Evolutionary conservation across 2,888 invertebrate species (phyloP).

Genomic region (Creontiades dilutus): DNA sequence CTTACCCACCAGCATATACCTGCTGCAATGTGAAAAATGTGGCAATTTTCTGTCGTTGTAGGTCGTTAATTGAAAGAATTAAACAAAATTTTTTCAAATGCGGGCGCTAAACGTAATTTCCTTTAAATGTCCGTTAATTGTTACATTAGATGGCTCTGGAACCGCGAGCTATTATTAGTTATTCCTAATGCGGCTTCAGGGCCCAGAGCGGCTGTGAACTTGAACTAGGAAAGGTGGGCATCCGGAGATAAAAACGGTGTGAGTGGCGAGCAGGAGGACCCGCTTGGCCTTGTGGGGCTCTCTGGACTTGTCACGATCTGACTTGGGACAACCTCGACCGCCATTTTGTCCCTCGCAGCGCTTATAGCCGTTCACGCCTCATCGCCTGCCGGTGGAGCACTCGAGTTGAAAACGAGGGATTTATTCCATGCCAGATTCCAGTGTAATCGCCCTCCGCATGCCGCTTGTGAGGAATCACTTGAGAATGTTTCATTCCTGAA

Average conservation of each 20-base stretch:
- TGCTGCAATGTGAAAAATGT: too few relatives aligned
- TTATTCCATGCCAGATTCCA: background rate
- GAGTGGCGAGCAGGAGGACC: conserved; percentile 35
- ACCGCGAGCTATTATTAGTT: too few relatives aligned
- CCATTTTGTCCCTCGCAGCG: conserved; percentile 55
- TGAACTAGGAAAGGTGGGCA: conserved; percentile 43
- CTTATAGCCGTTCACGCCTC: conserved; percentile 61
- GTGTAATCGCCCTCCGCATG: background rate
- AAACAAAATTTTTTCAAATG: too few relatives aligned
- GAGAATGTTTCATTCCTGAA: too few relatives aligned
- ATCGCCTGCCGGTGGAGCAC: conserved; percentile 13
- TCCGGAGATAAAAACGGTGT: conserved; percentile 35
- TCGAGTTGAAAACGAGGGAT: conserved; percentile 10
- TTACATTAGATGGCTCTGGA: too few relatives aligned
- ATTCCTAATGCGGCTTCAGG: too few relatives aligned
- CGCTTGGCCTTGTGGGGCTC: conserved; percentile 57
- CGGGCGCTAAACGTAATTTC: too few relatives aligned
- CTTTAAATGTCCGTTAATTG: too few relatives aligned
- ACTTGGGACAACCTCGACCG: conserved; percentile 58
- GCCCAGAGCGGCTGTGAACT: conserved; percentile 1
- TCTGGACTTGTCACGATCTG: conserved; percentile 67
- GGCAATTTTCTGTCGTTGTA: too few relatives aligned
- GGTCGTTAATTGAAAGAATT: too few relatives aligned
- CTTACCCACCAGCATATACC: too few relatives aligned
- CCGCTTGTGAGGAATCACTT: too few relatives aligned